Base-by-base conservation (phyloP, 2,888 invertebrate species). In the Brenthis hecate region DNA sequence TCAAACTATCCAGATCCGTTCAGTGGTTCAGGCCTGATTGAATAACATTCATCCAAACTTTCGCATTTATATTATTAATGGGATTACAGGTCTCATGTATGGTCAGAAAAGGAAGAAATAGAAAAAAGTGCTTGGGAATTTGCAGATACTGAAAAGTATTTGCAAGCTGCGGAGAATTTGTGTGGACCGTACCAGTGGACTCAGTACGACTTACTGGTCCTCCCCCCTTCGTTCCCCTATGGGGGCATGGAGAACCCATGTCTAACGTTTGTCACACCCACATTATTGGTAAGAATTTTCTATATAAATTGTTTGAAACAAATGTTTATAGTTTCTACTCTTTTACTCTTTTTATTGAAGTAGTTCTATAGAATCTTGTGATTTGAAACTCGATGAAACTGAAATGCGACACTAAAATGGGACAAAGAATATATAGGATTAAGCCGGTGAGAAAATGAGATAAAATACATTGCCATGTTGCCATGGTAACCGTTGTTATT, bases 161-260 rank as follows among this genome's bases (percentile, higher is more conserved):
- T 99, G 32, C 92, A 95, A 75, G 95, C 95, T 0, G 99, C 98
- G 0, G 97, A 98, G 83, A 94, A 94, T 2, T 90, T 98, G 72
- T 96, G 97, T 81, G 98, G 98, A 0, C 96, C 96, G 0, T 98
- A 99, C 85, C 96, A 97, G 65, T 98, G 98, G 98, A 96, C 96
- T 6, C 94, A 95, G 75, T 99, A 99, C 85, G 98, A 99, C 87
- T 82, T 97, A 69, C 89, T 99, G 51, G 97, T 99, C 53, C 93
- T 99, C 81, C 99, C 99, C 0, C 98, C 98, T 0, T 96, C 96
- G 74, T 99, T 99, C 92, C 98, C 99, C 0, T 98, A 95, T 83
- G 99, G 99, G 0, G 99, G 99, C 23, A 99, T 99, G 99, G 99
- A 99, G 88, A 99, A 99, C 92, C 99, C 99, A 0, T 98, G 98